phyloP scores from a whole-genome alignment of 1,140 invertebrate genomes.

The Lucilia cuprina region DNA sequence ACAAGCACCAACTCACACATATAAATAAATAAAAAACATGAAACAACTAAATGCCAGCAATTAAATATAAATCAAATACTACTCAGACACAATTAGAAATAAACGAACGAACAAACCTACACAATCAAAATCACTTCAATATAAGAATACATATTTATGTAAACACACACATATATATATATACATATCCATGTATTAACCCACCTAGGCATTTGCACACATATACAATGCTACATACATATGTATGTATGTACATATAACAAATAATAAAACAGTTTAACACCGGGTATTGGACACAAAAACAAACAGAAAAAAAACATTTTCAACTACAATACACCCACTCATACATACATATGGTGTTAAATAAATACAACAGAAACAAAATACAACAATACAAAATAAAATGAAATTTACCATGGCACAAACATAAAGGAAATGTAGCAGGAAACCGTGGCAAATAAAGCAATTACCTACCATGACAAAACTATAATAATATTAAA shows the following conservation, averaged over 20 bases:
- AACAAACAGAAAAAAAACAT: not conserved
- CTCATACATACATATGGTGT: not conserved
- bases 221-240: not conserved
- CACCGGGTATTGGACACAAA: constrained; percentile 5
- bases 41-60: constrained; percentile 24
- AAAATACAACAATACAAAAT: not conserved
- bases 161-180: no score
- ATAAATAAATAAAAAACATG: not conserved
- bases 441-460: constrained; percentile 31
- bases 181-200: not conserved
- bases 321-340: not conserved
- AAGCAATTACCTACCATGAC: constrained; percentile 32
- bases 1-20: not conserved
- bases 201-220: not conserved
- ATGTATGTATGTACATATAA: not conserved
- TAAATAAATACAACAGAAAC: not conserved
- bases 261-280: constrained; percentile 12
- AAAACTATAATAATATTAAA: constrained; percentile 29
- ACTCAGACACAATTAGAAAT: constrained; percentile 21
- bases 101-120: not conserved
- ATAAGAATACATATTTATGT: not conserved
- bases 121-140: not conserved
- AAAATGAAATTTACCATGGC: not conserved
- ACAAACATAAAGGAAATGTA: constrained; percentile 21
- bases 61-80: constrained; percentile 32